Evolutionary conservation across 2,113 vertebrate species (phyloP).

Genomic region (Phoenicopterus ruber): DNA sequence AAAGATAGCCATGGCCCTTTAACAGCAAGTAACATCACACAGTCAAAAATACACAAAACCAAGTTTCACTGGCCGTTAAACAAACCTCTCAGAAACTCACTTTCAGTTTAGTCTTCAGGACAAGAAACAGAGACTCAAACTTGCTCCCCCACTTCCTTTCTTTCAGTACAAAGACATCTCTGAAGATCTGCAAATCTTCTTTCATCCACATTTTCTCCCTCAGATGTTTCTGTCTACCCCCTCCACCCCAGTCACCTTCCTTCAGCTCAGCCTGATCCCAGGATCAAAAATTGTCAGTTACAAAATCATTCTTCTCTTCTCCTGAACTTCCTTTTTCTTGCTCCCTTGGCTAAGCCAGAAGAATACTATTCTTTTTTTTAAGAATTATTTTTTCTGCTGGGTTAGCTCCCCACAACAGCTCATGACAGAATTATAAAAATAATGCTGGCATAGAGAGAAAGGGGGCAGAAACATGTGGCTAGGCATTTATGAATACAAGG

Average conservation of each 20-base stretch:
- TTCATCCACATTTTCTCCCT: conserved; percentile 11
- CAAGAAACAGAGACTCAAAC: background rate
- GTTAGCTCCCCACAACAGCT: background rate
- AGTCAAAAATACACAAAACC: background rate
- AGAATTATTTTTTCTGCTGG: background rate
- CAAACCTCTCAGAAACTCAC: background rate
- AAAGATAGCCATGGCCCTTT: background rate
- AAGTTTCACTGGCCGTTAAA: background rate
- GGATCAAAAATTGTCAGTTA: conserved; percentile 36
- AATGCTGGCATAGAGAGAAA: background rate
- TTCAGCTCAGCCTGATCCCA: background rate
- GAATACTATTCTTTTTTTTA: background rate
- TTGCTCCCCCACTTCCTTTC: background rate
- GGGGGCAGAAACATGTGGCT: background rate
- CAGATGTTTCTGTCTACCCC: background rate
- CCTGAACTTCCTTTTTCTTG: background rate
- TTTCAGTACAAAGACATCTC: conserved; percentile 32
- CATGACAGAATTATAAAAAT: background rate
- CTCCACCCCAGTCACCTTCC: conserved; percentile 17
- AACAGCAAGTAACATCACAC: background rate
- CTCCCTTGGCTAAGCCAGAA: background rate
- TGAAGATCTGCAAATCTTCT: conserved; percentile 4
- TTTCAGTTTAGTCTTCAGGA: background rate
- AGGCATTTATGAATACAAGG: background rate
- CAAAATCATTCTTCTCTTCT: conserved; percentile 13